phyloP scores from a whole-genome alignment of 2,113 vertebrate species.

The Phalacrocorax carbo region DNA sequence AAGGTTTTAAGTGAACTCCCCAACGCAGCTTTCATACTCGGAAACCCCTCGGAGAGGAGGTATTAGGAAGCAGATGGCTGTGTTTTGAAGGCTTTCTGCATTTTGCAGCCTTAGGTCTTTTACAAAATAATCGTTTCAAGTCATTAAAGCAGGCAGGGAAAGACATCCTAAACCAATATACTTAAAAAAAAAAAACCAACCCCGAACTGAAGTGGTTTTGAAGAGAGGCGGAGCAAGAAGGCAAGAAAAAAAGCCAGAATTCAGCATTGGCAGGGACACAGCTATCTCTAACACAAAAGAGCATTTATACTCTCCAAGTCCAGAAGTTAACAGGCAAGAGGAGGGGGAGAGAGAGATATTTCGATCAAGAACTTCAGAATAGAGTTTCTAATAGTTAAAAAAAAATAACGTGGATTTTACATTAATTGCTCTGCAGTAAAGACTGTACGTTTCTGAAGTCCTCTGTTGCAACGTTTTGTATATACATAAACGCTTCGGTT shows the following conservation, averaged over 20 bases:
- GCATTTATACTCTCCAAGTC: slow-evolving; percentile 24
- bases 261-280: slow-evolving; percentile 35
- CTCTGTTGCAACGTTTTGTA: not conserved
- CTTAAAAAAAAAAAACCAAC: not conserved
- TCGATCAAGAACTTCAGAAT: not conserved
- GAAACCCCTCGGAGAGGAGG: not conserved
- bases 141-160: not conserved
- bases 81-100: not conserved
- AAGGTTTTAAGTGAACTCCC: not conserved
- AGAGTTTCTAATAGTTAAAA: not conserved
- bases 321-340: slow-evolving; percentile 12
- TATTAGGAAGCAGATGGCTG: not conserved
- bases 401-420: not conserved
- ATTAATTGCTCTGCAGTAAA: not conserved
- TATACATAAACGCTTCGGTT: not conserved
- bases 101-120: slow-evolving; percentile 10
- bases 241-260: not conserved
- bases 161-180: slow-evolving; percentile 20
- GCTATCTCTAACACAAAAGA: slow-evolving; percentile 62
- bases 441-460: not conserved
- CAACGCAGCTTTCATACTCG: not conserved
- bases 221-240: slow-evolving; percentile 70
- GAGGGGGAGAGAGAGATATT: not conserved
- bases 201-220: slow-evolving; percentile 48
- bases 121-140: not conserved